Evolutionary conservation across 2,888 invertebrate species (phyloP).

Genomic region (Leptinotarsa tumamoca): DNA sequence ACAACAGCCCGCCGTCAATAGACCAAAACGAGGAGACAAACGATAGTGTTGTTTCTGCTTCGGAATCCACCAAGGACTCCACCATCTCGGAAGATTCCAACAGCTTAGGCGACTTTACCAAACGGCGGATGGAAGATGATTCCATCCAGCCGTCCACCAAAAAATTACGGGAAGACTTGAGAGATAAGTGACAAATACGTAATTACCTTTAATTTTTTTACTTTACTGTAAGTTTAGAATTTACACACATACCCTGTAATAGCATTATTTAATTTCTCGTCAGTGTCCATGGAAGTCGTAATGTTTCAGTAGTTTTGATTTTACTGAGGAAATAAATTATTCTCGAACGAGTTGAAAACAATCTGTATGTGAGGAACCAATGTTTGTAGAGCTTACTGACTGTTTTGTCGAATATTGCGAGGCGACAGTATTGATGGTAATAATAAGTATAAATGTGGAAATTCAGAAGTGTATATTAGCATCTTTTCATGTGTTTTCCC

Average conservation of each 20-base stretch:
- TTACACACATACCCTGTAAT: constrained; percentile 50
- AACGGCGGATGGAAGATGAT: constrained; percentile 61
- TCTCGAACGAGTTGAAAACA: not conserved
- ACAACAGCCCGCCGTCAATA: constrained; percentile 75
- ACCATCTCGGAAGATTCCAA: constrained; percentile 52
- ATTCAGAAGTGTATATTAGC: not conserved
- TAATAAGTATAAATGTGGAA: not conserved
- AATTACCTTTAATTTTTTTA: constrained; percentile 56
- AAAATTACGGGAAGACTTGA: constrained; percentile 67
- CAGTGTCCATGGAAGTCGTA: constrained; percentile 16
- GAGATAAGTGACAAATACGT: constrained; percentile 69
- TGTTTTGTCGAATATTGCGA: not conserved
- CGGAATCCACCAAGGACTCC: constrained; percentile 65
- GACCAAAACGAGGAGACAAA: constrained; percentile 70
- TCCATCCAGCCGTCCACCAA: constrained; percentile 69
- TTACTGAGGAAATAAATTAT: constrained; percentile 7
- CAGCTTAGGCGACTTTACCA: constrained; percentile 55
- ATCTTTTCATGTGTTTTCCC: not conserved
- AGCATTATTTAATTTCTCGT: constrained; percentile 42
- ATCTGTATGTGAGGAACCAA: constrained; percentile 3
- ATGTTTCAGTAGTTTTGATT: constrained; percentile 6
- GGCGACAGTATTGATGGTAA: not conserved
- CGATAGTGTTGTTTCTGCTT: constrained; percentile 67
- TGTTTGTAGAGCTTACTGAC: constrained; percentile 10
- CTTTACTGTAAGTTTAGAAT: constrained; percentile 54